Conservation (phyloP, 2,888 invertebrate genomes). For the Acronicta leporina region DNA sequence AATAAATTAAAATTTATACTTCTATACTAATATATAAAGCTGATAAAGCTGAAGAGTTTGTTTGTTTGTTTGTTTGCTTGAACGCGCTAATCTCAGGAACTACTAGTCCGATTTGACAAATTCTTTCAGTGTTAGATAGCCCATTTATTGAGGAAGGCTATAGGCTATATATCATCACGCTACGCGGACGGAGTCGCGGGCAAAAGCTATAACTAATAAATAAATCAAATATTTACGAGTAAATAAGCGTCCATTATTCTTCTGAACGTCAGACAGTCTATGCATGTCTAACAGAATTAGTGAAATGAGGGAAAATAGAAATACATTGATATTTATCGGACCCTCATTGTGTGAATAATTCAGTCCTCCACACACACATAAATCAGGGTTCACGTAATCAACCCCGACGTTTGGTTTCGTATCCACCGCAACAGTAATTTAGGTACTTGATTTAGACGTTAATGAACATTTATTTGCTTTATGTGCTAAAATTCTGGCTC, state of each 20-base stretch:
- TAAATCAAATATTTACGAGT: not conserved
- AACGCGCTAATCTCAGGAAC: too few relatives aligned
- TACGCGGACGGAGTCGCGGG: too few relatives aligned
- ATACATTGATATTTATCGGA: slow-evolving; percentile 36
- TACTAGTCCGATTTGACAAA: too few relatives aligned
- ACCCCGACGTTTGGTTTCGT: slow-evolving; percentile 28
- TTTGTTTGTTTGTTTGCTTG: too few relatives aligned
- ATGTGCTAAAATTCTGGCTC: slow-evolving; percentile 5
- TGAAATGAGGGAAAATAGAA: slow-evolving; percentile 37
- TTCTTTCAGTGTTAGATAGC: too few relatives aligned
- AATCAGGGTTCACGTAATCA: slow-evolving; percentile 47
- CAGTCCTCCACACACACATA: slow-evolving; percentile 34
- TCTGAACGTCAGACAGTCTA: slow-evolving; percentile 2
- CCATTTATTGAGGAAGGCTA: too few relatives aligned
- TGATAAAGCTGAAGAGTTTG: too few relatives aligned
- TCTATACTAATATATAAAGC: too few relatives aligned
- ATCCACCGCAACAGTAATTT: slow-evolving; percentile 17
- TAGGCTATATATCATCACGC: too few relatives aligned
- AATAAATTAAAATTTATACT: too few relatives aligned
- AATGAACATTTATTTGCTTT: slow-evolving; percentile 50
- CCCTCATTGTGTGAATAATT: slow-evolving; percentile 45
- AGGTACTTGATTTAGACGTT: slow-evolving; percentile 33
- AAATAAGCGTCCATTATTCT: not conserved
- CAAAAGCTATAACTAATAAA: too few relatives aligned
- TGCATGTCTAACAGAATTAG: slow-evolving; percentile 32